Evolutionary conservation across 2,888 invertebrate genomes (phyloP).

Genomic region (Bugula neritina): DNA sequence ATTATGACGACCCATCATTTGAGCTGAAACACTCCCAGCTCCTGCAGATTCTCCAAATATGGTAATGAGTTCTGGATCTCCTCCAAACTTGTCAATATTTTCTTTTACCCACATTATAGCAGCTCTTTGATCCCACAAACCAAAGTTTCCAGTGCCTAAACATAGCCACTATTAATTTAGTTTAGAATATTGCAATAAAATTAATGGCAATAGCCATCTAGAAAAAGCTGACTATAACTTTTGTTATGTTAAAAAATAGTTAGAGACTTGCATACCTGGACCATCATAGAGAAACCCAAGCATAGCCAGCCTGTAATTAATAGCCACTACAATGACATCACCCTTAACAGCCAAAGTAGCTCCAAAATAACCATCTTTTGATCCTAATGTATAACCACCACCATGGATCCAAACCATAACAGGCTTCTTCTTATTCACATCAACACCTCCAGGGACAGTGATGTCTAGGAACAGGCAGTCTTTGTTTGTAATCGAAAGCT

Average conservation of each 20-base stretch:
- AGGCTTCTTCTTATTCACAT: not conserved
- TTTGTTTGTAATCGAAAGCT: not conserved
- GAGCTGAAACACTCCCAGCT: too few species aligned
- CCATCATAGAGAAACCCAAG: slow-evolving; percentile 15
- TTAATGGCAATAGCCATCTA: too few species aligned
- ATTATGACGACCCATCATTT: too few species aligned
- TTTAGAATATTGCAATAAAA: too few species aligned
- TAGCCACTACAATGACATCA: slow-evolving; percentile 20
- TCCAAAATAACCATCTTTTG: slow-evolving; percentile 6
- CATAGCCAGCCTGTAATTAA: slow-evolving; percentile 7
- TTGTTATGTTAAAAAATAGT: not conserved
- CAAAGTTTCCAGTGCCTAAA: slow-evolving; percentile 12
- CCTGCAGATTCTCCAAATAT: too few species aligned
- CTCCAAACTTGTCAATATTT: too few species aligned
- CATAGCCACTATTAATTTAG: not conserved
- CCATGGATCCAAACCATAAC: slow-evolving; percentile 20
- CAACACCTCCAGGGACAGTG: slow-evolving; percentile 12
- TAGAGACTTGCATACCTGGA: not conserved
- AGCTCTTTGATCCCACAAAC: slow-evolving; percentile 23
- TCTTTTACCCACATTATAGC: too few species aligned
- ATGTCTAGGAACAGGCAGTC: slow-evolving; percentile 18
- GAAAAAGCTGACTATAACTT: too few species aligned
- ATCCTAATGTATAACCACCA: not conserved
- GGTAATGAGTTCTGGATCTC: too few species aligned
- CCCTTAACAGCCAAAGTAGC: not conserved